Conservation (phyloP, 2,888 invertebrate genomes). For the Drosophila neutralis region DNA sequence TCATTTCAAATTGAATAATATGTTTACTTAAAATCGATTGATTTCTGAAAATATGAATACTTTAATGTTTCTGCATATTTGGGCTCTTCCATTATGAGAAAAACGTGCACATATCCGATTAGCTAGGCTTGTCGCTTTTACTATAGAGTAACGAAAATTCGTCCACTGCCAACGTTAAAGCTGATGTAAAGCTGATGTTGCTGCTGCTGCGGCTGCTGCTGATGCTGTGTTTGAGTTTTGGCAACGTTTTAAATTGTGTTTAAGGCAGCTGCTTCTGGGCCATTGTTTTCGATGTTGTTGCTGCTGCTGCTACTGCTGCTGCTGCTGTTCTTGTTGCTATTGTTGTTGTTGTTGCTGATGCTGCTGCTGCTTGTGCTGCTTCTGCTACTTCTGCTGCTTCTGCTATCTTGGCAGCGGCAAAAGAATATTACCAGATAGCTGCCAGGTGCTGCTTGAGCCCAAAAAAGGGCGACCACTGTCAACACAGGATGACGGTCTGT, state of each 20-base stretch:
- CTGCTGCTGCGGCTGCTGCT: neutral
- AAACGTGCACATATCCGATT: neutral
- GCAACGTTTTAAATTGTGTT: constrained; percentile 48
- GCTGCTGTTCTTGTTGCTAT: neutral
- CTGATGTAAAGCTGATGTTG: constrained; percentile 11
- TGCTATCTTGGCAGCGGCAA: constrained; percentile 13
- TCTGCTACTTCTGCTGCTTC: constrained; percentile 1
- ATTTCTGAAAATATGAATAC: neutral
- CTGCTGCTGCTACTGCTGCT: neutral
- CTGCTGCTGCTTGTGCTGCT: neutral
- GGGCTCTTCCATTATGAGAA: neutral
- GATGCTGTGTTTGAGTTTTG: constrained; percentile 6
- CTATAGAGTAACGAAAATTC: constrained; percentile 2
- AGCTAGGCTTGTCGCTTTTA: neutral
- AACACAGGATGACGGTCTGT: constrained; percentile 24
- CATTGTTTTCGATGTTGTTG: constrained; percentile 13
- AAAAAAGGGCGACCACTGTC: constrained; percentile 23
- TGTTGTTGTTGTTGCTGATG: neutral
- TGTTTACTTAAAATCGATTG: neutral
- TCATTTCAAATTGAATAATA: neutral
- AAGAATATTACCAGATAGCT: constrained; percentile 57
- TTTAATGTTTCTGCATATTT: neutral
- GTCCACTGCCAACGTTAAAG: constrained; percentile 4
- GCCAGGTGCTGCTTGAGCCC: constrained; percentile 28
- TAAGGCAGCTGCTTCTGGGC: constrained; percentile 37